Evolutionary conservation across 2,113 vertebrate species (phyloP), one percentile per base, ranked within the genome.

Genomic region (Rhabdornis inornatus): DNA sequence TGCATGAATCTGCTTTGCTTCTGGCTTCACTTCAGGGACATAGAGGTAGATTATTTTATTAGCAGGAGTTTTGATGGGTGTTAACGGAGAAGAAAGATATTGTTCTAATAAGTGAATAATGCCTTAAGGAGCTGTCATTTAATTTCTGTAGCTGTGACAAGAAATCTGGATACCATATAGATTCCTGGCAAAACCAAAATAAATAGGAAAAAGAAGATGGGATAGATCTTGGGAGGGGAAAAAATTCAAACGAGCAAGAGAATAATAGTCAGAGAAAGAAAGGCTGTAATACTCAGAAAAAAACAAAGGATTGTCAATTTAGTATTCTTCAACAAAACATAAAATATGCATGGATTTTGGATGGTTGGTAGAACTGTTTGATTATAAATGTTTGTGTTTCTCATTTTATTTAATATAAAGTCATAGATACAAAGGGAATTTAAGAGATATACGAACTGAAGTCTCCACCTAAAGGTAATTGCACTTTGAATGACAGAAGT

Each of bases 121-220:
- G 28, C 12, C 10, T 0, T 37, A 49, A 77, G 9, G 8, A 42
- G 17, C 20, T 76, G 27, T 50, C 18, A 17, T 47, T 82, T 90
- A 33, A 31, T 81, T 80, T 74, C 35, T 64, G 23, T 76, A 80
- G 45, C 21, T 84, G n/a, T 50, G 49, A n/a, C 1, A 3, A 89
- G 44, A 80, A 78, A 27, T 21, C 0, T 3, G 2, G 1, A 25
- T 66, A 40, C 28, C 3, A 1, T 28, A 13, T 18, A 37, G 22
- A 78, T 61, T 65, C 19, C 35, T 61, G 15, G 37, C 31, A 75
- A 82, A 85, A 70, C 11, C 22, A 33, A 75, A 78, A 75, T 17
- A 13, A 75, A 37, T 4, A 4, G 13, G 11, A 82, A 15, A 61
- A 39, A 60, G 28, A 90, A 87, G 13, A 37, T 7, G 17, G 11